Evolutionary conservation across 2,888 invertebrate species (phyloP).

Genomic region (Papilio protenor): DNA sequence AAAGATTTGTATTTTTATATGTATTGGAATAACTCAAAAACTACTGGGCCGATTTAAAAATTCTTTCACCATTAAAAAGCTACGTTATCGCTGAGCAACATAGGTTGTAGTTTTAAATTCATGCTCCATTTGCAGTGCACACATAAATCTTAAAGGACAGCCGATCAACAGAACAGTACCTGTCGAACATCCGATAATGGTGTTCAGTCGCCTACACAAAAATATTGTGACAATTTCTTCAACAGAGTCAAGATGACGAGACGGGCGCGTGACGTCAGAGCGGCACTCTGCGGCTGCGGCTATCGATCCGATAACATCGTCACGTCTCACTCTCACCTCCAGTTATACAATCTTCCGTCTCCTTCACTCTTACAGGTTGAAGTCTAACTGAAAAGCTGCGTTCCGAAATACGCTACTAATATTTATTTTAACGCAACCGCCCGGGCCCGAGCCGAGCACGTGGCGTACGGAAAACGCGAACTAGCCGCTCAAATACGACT

Average conservation of each 20-base stretch:
- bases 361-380: conserved; percentile 64
- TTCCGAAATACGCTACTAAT: conserved; percentile 82
- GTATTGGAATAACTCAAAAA: too few species aligned
- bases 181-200: conserved; percentile 50
- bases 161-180: conserved; percentile 44
- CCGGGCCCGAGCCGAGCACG: conserved; percentile 70
- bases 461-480: conserved; percentile 61
- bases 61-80: too few species aligned
- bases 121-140: conserved; percentile 41
- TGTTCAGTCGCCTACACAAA: conserved; percentile 60
- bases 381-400: conserved; percentile 74
- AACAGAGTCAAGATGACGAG: conserved; percentile 82
- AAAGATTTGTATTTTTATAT: too few species aligned
- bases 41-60: too few species aligned
- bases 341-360: conserved; percentile 62
- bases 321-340: conserved; percentile 69
- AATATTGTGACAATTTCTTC: conserved; percentile 80
- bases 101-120: conserved; percentile 27
- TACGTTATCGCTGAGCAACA: too few species aligned
- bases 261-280: conserved; percentile 81
- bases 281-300: conserved; percentile 84
- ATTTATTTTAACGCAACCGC: conserved; percentile 83
- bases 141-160: conserved; percentile 44
- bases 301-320: conserved; percentile 80
- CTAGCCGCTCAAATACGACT: conserved; percentile 39